phyloP scores from a whole-genome alignment of 2,888 invertebrate genomes.

The Candidula unifasciata region DNA sequence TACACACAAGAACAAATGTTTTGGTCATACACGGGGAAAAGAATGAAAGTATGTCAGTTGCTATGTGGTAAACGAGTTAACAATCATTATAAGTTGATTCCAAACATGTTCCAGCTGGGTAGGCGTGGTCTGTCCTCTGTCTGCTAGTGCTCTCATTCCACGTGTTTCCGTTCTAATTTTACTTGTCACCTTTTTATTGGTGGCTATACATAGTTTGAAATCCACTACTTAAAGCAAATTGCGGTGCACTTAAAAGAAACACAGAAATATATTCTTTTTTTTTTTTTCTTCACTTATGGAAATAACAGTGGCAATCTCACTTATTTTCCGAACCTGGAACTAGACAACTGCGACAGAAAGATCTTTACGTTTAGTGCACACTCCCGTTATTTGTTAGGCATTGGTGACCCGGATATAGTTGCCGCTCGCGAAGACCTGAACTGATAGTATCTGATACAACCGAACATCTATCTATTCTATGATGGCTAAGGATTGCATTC shows the following conservation, averaged over 20 bases:
- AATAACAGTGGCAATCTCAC: no score
- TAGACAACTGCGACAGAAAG: no score
- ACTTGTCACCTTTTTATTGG: conserved; percentile 28
- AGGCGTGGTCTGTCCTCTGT: background rate
- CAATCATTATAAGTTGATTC: no score
- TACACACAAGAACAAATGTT: no score
- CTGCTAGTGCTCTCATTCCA: background rate
- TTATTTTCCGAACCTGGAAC: no score
- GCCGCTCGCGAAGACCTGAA: background rate
- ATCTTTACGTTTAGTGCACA: no score
- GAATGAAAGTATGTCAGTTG: no score
- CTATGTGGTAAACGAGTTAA: no score
- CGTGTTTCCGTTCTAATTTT: conserved; percentile 2
- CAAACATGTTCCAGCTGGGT: background rate
- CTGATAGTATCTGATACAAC: background rate
- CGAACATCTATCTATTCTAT: background rate
- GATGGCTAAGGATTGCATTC: background rate
- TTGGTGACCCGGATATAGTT: conserved; percentile 32
- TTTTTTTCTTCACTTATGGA: no score
- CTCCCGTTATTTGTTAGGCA: background rate
- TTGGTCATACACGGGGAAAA: no score
- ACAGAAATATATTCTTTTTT: no score
- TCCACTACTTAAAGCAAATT: background rate
- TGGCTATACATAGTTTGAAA: conserved; percentile 15
- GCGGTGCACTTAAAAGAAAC: no score